These are phyloP conservation scores for Geotrupes spiniger DNA, from an alignment of 2,888 invertebrate species.

Conservation along the genomic window DNA sequence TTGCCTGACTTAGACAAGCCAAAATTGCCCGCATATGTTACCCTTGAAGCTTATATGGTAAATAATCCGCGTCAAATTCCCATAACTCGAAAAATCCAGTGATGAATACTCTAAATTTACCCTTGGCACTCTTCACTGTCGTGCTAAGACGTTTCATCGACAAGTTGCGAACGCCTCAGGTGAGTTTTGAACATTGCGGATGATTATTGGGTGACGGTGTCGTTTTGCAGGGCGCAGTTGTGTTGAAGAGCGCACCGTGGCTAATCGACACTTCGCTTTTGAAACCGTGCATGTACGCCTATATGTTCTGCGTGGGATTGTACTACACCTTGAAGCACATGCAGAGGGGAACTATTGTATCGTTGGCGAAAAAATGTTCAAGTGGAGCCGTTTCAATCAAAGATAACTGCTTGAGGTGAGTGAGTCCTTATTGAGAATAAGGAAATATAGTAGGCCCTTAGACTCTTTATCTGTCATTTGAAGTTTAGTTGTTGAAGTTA, in stretches of 20 bases:
- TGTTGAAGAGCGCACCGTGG: constrained; percentile 12
- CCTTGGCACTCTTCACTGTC: constrained; percentile 14
- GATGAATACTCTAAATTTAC: constrained; percentile 18
- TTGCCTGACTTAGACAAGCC: too few relatives aligned
- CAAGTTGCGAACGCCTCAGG: constrained; percentile 17
- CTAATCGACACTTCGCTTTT: constrained; percentile 6
- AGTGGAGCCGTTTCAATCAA: constrained; percentile 9
- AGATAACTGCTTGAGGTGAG: constrained; percentile 14
- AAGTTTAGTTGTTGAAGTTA: too few relatives aligned
- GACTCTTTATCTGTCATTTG: too few relatives aligned
- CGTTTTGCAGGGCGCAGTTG: constrained; percentile 7
- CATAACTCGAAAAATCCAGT: neutral
- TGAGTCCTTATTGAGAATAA: too few relatives aligned
- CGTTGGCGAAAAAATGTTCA: constrained; percentile 13
- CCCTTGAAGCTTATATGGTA: too few relatives aligned
- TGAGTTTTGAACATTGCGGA: constrained; percentile 8
- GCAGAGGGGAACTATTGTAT: constrained; percentile 15
- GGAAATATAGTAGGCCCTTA: too few relatives aligned
- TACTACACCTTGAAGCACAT: constrained; percentile 16
- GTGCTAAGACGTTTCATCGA: constrained; percentile 21
- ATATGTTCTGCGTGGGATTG: constrained; percentile 14
- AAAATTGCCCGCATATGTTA: too few relatives aligned
- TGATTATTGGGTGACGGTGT: constrained; percentile 1
- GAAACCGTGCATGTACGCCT: constrained; percentile 15
- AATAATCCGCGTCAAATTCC: too few relatives aligned